Evolutionary conservation across 2,113 vertebrate species (phyloP).

Genomic region (Archilochus colubris): DNA sequence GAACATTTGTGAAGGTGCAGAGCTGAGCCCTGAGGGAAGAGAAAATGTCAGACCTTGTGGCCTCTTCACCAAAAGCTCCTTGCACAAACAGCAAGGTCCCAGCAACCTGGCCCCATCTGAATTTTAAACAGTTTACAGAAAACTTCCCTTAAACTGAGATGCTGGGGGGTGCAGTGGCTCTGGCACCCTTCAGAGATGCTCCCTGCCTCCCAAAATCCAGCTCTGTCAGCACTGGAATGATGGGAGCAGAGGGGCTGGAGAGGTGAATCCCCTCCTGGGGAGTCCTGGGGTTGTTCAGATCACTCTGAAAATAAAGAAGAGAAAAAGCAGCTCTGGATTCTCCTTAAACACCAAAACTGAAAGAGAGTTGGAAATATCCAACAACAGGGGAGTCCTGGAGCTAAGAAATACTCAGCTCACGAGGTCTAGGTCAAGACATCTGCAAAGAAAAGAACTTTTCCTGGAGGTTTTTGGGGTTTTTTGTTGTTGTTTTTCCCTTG

Average conservation of each 20-base stretch:
- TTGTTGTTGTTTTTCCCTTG: not conserved
- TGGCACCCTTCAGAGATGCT: not conserved
- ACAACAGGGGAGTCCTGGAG: not conserved
- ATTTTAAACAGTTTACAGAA: not conserved
- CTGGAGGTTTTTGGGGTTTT: not conserved
- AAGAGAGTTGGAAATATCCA: not conserved
- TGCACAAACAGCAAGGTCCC: not conserved
- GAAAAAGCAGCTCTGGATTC: not conserved
- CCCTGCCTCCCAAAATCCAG: not conserved
- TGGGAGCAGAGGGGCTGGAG: not conserved
- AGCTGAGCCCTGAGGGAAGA: not conserved
- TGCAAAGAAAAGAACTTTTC: not conserved
- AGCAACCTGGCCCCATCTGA: not conserved
- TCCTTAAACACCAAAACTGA: accelerated
- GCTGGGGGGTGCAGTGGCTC: not conserved
- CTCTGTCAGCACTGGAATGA: not conserved
- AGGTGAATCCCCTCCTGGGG: not conserved
- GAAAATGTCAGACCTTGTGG: not conserved
- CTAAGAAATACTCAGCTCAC: accelerated
- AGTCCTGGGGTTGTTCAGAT: not conserved
- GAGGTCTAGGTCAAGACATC: not conserved
- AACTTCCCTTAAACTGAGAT: not conserved
- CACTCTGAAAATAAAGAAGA: not conserved
- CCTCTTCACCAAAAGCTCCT: not conserved
- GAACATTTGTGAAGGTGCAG: not conserved